Percentiles rank a stretch among this genome's conserved stretches.
Evolutionary conservation across 1,140 invertebrate species (phyloP).

Genomic region (Belonocnema kinseyi): DNA sequence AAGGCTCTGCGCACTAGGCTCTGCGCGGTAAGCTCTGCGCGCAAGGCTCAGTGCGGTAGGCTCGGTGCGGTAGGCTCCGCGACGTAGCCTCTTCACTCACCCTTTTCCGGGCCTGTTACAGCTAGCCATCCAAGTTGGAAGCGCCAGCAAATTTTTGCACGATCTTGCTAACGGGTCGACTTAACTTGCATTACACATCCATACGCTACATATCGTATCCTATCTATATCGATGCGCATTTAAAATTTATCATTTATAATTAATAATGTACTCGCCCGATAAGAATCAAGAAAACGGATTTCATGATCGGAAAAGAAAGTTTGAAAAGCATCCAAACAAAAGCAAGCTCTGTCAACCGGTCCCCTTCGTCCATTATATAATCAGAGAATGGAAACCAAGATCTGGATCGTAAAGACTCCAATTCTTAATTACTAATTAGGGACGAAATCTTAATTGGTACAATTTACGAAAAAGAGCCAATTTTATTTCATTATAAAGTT

Average conservation of each 20-base stretch:
- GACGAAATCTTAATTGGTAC: not conserved
- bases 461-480: not conserved
- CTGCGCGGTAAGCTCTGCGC: too few species aligned
- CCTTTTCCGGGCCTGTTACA: slow-evolving; percentile 48
- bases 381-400: not conserved
- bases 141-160: slow-evolving; percentile 59
- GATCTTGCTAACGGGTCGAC: slow-evolving; percentile 63
- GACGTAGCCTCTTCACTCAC: slow-evolving; percentile 32
- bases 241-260: slow-evolving; percentile 23
- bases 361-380: not conserved
- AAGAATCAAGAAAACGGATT: slow-evolving; percentile 27
- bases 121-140: slow-evolving; percentile 44
- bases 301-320: slow-evolving; percentile 14
- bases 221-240: too few species aligned
- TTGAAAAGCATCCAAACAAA: not conserved
- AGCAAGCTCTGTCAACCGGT: slow-evolving; percentile 5
- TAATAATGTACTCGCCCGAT: slow-evolving; percentile 11
- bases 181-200: slow-evolving; percentile 42
- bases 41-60: too few species aligned
- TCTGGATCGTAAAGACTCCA: not conserved
- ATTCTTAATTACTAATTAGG: not conserved
- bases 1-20: too few species aligned
- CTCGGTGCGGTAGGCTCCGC: too few species aligned
- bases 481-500: not conserved
- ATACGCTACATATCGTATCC: too few species aligned